Conservation (phyloP, 2,888 invertebrate genomes). For the Pollenia labialis region DNA sequence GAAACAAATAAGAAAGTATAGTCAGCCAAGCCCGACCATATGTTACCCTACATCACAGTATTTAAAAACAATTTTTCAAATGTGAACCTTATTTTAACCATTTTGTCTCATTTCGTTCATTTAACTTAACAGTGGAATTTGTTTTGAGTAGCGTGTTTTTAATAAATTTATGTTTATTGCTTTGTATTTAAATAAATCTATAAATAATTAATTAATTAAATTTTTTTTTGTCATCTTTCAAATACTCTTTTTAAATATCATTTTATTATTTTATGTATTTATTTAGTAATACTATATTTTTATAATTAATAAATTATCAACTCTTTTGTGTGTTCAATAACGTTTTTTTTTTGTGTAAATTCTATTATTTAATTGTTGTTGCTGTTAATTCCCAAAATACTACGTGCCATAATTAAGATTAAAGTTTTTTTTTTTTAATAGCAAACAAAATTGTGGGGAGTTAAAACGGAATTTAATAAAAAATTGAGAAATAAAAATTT, state of each 20-base stretch:
- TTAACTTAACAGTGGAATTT: too few species aligned
- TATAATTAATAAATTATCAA: constrained; percentile 50
- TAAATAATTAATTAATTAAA: constrained; percentile 38
- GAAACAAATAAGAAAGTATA: too few species aligned
- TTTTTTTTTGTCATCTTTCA: not conserved
- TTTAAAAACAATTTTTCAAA: too few species aligned
- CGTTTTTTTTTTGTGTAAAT: not conserved
- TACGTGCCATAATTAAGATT: constrained; percentile 8
- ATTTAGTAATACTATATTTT: constrained; percentile 10
- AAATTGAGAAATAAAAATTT: too few species aligned
- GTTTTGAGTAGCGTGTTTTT: not conserved
- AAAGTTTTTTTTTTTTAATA: not conserved
- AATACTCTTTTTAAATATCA: too few species aligned
- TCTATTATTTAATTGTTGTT: constrained; percentile 1
- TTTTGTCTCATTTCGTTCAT: too few species aligned
- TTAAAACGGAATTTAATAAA: not conserved
- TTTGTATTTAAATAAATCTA: constrained; percentile 20
- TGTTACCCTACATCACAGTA: too few species aligned
- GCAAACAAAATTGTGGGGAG: not conserved
- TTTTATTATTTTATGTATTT: constrained; percentile 3
- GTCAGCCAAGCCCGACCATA: too few species aligned
- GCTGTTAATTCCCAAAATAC: constrained; percentile 5
- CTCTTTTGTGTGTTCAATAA: constrained; percentile 20
- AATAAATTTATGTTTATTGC: constrained; percentile 20
- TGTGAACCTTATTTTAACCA: too few species aligned